Percentiles rank a stretch among this genome's conserved stretches.
These are phyloP conservation scores for Nebria ingens DNA, from an alignment of 1,140 invertebrate species.

Conservation along the genomic window DNA sequence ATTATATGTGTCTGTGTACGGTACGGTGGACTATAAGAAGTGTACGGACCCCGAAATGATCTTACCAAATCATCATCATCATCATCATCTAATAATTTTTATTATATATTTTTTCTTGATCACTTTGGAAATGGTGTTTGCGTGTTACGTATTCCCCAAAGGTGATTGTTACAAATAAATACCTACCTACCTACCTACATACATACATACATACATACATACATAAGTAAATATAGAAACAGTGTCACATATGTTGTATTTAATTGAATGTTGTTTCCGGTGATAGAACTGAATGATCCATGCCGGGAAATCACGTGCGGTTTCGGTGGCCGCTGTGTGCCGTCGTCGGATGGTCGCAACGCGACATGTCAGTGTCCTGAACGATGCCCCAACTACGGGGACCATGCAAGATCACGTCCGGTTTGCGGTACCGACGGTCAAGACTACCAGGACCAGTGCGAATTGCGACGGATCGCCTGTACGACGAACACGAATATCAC, in stretches of 20 bases:
- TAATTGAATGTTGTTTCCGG: too few species aligned
- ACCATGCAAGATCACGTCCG: constrained; percentile 60
- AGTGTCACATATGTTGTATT: too few species aligned
- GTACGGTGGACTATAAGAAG: too few species aligned
- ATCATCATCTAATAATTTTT: too few species aligned
- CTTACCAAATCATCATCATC: too few species aligned
- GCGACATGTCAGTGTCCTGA: constrained; percentile 64
- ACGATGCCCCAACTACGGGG: constrained; percentile 67
- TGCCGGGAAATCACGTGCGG: constrained; percentile 62
- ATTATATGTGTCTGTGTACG: too few species aligned
- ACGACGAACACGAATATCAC: constrained; percentile 60
- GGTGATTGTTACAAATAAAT: too few species aligned
- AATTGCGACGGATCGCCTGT: constrained; percentile 69
- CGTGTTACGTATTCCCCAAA: constrained; percentile 43
- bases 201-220: too few species aligned
- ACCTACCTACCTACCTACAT: too few species aligned
- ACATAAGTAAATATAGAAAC: too few species aligned
- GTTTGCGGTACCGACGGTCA: constrained; percentile 64
- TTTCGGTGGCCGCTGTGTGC: constrained; percentile 63
- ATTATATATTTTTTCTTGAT: background rate
- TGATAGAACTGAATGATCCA: constrained; percentile 69
- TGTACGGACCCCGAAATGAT: too few species aligned
- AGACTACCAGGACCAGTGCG: constrained; percentile 71
- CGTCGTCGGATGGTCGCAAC: constrained; percentile 59
- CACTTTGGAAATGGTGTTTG: too few species aligned